Evolutionary conservation across 35 echinoderm and acorn worm species (phyloP).

Genomic region (Stichopus chloronotus): DNA sequence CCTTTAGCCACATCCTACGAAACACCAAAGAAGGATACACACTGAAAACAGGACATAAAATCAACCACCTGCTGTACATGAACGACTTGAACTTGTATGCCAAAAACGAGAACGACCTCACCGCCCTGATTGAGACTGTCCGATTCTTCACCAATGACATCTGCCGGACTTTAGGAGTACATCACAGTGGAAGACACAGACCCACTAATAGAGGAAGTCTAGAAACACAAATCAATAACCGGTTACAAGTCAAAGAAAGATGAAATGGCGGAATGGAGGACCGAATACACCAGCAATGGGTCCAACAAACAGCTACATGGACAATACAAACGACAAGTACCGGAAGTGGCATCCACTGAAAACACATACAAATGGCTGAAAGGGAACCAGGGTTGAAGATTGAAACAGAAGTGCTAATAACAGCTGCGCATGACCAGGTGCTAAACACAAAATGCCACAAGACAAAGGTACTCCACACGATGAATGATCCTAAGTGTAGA

Average conservation of each 20-base stretch:
- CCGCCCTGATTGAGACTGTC: conserved; percentile 16
- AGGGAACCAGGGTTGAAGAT: not conserved
- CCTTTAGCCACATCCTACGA: not conserved
- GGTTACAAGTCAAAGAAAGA: too few species aligned
- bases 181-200: not conserved
- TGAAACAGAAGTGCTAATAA: not conserved
- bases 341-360: not conserved
- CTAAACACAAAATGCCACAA: not conserved
- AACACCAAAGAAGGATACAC: not conserved
- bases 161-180: not conserved
- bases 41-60: not conserved
- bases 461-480: too few species aligned
- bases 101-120: conserved; percentile 1
- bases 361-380: not conserved
- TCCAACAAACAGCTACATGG: too few species aligned
- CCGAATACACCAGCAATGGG: too few species aligned
- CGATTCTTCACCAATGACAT: not conserved
- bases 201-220: not conserved
- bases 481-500: too few species aligned
- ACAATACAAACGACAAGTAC: not conserved
- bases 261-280: too few species aligned
- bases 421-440: not conserved
- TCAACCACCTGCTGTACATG: too few species aligned
- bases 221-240: too few species aligned
- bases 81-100: not conserved